phyloP scores from a whole-genome alignment of 23 tunicate genomes.

The Trididemnum nubilum region DNA sequence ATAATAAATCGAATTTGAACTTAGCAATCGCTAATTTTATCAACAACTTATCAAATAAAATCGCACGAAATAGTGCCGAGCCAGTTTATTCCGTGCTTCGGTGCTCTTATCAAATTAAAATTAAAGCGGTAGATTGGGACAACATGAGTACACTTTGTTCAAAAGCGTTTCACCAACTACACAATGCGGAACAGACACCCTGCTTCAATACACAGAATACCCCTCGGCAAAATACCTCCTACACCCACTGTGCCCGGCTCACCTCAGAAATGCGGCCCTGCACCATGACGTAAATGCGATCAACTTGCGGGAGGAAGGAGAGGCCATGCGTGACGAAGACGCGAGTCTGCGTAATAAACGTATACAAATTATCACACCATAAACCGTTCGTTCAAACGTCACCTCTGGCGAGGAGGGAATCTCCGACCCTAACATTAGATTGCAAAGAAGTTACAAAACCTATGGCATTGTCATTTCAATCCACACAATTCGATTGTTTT shows the following conservation, averaged over 20 bases:
- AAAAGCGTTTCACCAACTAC: background rate
- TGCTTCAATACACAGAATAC: background rate
- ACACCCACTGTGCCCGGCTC: background rate
- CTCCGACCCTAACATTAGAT: background rate
- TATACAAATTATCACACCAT: background rate
- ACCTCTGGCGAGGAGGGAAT: constrained; percentile 42
- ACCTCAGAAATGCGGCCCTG: constrained; percentile 70
- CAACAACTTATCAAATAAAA: too few species aligned
- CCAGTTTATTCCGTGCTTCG: too few species aligned
- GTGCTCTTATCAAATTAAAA: too few species aligned
- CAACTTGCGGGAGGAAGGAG: constrained; percentile 76
- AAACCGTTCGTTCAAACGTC: constrained; percentile 35
- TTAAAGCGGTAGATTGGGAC: too few species aligned
- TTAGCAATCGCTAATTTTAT: too few species aligned
- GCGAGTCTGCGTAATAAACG: constrained; percentile 53
- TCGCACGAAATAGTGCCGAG: too few species aligned
- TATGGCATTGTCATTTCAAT: too few species aligned
- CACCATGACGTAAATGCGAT: constrained; percentile 70
- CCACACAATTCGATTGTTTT: too few species aligned
- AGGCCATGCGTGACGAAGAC: constrained; percentile 86
- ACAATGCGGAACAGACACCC: too few species aligned
- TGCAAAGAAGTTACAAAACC: background rate
- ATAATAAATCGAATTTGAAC: too few species aligned
- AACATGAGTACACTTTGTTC: background rate
- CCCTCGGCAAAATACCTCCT: background rate